Evolutionary conservation across 2,888 invertebrate genomes (phyloP), one percentile per base, ranked within the genome.

Genomic region (Lepetodrilus schrolli): DNA sequence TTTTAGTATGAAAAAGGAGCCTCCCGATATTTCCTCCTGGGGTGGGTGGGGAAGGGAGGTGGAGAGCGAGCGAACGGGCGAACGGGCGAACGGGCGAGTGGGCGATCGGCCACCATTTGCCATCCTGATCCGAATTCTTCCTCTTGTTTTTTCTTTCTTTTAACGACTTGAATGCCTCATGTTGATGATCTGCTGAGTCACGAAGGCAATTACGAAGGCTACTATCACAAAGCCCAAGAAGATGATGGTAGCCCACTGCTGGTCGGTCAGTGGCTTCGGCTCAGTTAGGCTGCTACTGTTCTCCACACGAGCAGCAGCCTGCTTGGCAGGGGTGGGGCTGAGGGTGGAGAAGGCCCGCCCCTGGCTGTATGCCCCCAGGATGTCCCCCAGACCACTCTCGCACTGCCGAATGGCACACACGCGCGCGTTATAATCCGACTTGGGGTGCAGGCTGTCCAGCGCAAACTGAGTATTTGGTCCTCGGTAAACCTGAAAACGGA

Each of bases 371-470:
- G 95, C 93, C 76, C 96, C 94, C 75, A 93, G 91, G 82, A 95
- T 92, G 84, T 93, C 93, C 21, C 80, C 89, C 2, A 81, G 78
- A 30, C 91, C 92, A 48, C 93, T 93, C 70, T 91, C 91, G 83
- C 93, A 92, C 72, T 93, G 90, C 66, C 96, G 93, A 84, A 96
- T 93, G 34, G 94, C 94, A 91, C 94, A 94, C 79, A 96, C 95
- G 72, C 96, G 93, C 84, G 95, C 93, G 92, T 91, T 91, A 78
- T 96, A 96, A 88, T 95, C 94, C 72, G 93, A 93, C 84, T 95
- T 95, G 70, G 94, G 92, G 84, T 94, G 94, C 88, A 96, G 92
- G 88, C 94, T 93, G 37, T 88, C 85, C 73, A 91, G 93, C 92
- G 89, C 94, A 91, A 89, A 91, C n/a, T 83, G 84, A 13, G 90